These are phyloP conservation scores for Belonocnema kinseyi DNA, from an alignment of 1,140 invertebrate genomes.

Conservation along the genomic window DNA sequence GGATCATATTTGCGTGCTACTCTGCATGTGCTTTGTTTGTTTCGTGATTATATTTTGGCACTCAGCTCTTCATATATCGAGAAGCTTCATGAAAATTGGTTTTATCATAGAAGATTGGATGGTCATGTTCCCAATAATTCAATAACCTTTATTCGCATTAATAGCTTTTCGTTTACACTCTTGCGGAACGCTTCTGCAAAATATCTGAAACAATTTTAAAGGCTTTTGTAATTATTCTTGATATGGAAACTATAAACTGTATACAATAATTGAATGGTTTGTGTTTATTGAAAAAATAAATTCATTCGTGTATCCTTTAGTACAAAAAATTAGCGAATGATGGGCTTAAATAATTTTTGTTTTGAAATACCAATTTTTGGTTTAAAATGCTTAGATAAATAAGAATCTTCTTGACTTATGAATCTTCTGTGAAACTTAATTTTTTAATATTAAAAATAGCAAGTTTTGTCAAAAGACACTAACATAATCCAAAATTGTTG, in stretches of 20 bases:
- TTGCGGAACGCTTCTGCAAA: background rate
- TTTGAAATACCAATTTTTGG: too few relatives aligned
- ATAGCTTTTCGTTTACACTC: slow-evolving; percentile 1
- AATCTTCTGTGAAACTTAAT: too few relatives aligned
- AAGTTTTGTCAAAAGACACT: too few relatives aligned
- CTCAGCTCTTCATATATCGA: slow-evolving; percentile 8
- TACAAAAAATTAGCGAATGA: too few relatives aligned
- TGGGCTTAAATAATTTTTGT: too few relatives aligned
- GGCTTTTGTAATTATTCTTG: background rate
- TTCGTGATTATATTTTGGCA: slow-evolving; percentile 12
- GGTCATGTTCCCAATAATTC: slow-evolving; percentile 10
- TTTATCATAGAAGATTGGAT: slow-evolving; percentile 10
- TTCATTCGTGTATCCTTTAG: too few relatives aligned
- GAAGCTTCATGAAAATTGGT: slow-evolving; percentile 20
- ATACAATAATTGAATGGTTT: background rate
- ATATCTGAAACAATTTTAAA: background rate
- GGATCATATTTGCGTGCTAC: background rate
- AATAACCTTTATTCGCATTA: slow-evolving; percentile 12
- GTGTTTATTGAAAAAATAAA: too few relatives aligned
- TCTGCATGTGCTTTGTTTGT: slow-evolving; percentile 14
- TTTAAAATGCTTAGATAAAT: too few relatives aligned
- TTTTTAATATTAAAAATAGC: too few relatives aligned
- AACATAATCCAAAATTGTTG: too few relatives aligned
- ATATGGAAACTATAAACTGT: background rate
- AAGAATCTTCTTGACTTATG: too few relatives aligned